Evolutionary conservation across 2,888 invertebrate genomes (phyloP).

Genomic region (Macaria notata): DNA sequence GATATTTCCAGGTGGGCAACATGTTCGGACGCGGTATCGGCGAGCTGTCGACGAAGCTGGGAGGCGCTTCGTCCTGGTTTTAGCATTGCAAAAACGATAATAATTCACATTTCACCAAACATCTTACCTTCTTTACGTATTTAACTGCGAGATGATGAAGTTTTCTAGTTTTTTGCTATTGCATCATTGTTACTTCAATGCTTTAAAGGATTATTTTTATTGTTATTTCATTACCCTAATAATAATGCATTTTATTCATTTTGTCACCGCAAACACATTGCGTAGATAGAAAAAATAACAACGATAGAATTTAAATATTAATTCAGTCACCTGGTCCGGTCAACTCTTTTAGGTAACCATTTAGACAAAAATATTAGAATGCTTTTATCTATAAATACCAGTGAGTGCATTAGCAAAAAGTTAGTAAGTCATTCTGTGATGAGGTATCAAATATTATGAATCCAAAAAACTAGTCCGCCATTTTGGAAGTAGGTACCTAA

Average conservation of each 20-base stretch:
- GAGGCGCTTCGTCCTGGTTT: slow-evolving; percentile 93
- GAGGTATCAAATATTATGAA: slow-evolving; percentile 56
- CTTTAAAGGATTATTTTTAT: too few relatives aligned
- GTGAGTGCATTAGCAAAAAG: slow-evolving; percentile 49
- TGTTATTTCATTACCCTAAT: too few relatives aligned
- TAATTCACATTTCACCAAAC: slow-evolving; percentile 37
- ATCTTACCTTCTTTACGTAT: slow-evolving; percentile 52
- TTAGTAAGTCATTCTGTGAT: slow-evolving; percentile 66
- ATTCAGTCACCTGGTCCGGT: too few relatives aligned
- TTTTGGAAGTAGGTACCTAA: slow-evolving; percentile 44
- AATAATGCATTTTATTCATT: too few relatives aligned
- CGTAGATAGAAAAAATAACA: too few relatives aligned
- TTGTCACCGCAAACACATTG: too few relatives aligned
- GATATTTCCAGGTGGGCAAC: slow-evolving; percentile 86
- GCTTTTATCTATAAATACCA: not conserved
- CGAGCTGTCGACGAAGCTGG: slow-evolving; percentile 93
- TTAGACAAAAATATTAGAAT: not conserved
- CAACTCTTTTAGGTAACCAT: too few relatives aligned
- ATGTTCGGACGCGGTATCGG: slow-evolving; percentile 95
- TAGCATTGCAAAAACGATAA: slow-evolving; percentile 67
- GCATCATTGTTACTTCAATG: slow-evolving; percentile 30
- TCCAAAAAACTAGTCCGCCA: slow-evolving; percentile 53
- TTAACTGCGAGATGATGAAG: slow-evolving; percentile 56
- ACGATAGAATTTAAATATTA: too few relatives aligned
- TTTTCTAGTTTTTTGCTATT: slow-evolving; percentile 51